phyloP scores from a whole-genome alignment of 1,140 invertebrate species.

The Pseudachorutes palmiensis region DNA sequence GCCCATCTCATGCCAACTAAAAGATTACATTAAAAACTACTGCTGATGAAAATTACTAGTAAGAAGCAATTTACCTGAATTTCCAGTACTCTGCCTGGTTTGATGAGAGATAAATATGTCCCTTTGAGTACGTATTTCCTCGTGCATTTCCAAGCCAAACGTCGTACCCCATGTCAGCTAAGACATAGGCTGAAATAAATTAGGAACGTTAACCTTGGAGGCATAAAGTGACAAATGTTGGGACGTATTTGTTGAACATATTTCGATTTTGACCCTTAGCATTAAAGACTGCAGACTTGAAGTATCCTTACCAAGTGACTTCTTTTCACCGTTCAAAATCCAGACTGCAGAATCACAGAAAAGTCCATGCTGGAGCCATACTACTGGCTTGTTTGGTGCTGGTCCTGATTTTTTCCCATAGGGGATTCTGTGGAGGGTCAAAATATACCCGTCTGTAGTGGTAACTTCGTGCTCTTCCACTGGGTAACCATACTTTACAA shows the following conservation, averaged over 20 bases:
- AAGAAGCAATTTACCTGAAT: constrained; percentile 37
- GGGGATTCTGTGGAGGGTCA: neutral
- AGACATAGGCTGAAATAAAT: constrained; percentile 47
- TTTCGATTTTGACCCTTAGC: too few relatives aligned
- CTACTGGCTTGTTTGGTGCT: neutral
- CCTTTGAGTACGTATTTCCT: constrained; percentile 43
- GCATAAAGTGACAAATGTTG: neutral
- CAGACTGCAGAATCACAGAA: constrained; percentile 40
- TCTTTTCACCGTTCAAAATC: constrained; percentile 40
- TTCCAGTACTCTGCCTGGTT: constrained; percentile 39
- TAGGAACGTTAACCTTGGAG: neutral
- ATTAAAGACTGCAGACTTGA: too few relatives aligned
- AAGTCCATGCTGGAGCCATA: constrained; percentile 37
- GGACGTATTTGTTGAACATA: too few relatives aligned
- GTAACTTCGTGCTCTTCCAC: neutral
- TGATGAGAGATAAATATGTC: constrained; percentile 38
- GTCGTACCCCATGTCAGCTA: constrained; percentile 60
- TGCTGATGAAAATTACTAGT: neutral
- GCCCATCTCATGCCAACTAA: constrained; percentile 41
- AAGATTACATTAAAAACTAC: neutral
- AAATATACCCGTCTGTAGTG: neutral
- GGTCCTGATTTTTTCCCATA: neutral
- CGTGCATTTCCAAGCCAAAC: constrained; percentile 54
- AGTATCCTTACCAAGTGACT: constrained; percentile 35
- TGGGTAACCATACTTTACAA: neutral